Evolutionary conservation across 2,797 vertebrate genomes (phyloP).

Genomic region (Odontamblyopus lacepedii): DNA sequence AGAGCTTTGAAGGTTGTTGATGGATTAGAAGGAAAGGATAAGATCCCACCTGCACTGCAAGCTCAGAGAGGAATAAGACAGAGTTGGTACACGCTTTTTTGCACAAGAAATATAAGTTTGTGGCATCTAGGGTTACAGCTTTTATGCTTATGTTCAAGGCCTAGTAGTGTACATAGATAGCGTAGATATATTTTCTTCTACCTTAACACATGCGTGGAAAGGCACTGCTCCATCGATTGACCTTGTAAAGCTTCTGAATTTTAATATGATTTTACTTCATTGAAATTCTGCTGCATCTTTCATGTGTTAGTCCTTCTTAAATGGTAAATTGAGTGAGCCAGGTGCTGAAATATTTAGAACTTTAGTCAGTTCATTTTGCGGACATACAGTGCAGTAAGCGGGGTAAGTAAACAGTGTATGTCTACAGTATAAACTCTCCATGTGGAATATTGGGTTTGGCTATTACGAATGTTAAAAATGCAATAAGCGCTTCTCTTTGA

Average conservation of each 20-base stretch:
- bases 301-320: constrained; percentile 2
- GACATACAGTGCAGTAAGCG: neutral
- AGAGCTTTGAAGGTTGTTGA: constrained; percentile 13
- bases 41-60: neutral
- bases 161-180: constrained; percentile 11
- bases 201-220: neutral
- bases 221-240: constrained; percentile 11
- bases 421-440: neutral
- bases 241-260: constrained; percentile 30
- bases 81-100: neutral
- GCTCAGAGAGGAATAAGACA: neutral
- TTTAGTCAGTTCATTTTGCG: neutral
- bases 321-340: constrained; percentile 3
- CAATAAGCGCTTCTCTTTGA: too few species aligned
- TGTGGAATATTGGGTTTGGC: neutral
- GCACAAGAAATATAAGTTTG: too few species aligned
- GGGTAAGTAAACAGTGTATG: neutral
- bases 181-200: neutral
- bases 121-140: neutral
- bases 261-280: constrained; percentile 7
- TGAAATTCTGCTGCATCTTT: constrained; percentile 13
- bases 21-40: neutral
- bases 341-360: constrained; percentile 1
- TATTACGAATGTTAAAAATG: too few species aligned
- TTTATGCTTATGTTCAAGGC: constrained; percentile 1